Conservation (phyloP, 1,140 invertebrate species). For the Luehdorfia chinensis region DNA sequence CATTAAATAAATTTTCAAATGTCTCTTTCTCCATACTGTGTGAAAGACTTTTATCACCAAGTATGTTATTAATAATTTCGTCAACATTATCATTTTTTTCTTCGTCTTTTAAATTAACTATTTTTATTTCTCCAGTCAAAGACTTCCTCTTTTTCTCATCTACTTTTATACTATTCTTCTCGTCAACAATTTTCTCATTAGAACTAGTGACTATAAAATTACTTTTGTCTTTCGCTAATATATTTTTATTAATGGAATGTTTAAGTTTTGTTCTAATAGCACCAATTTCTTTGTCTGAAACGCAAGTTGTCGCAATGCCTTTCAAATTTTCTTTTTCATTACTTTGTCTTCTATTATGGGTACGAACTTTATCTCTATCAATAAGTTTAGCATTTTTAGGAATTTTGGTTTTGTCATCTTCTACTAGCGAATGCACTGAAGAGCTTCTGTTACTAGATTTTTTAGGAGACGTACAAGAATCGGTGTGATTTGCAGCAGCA, state of each 20-base stretch:
- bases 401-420: conserved; percentile 55
- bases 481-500: conserved; percentile 72
- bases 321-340: conserved; percentile 67
- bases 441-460: conserved; percentile 64
- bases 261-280: conserved; percentile 73
- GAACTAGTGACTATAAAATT: conserved; percentile 63
- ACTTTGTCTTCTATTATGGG: conserved; percentile 48
- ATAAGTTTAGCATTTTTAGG: conserved; percentile 57
- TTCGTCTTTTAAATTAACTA: conserved; percentile 42
- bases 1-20: conserved; percentile 60
- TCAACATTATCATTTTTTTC: conserved; percentile 46
- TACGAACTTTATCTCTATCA: conserved; percentile 63
- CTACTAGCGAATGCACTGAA: conserved; percentile 57
- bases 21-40: conserved; percentile 53
- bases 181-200: conserved; percentile 56
- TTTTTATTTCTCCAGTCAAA: conserved; percentile 43
- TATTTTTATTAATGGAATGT: conserved; percentile 72
- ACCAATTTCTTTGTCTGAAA: conserved; percentile 63
- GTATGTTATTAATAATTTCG: conserved; percentile 59
- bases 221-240: conserved; percentile 72
- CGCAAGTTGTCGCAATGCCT: conserved; percentile 39
- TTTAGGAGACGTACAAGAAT: conserved; percentile 44
- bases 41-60: conserved; percentile 43
- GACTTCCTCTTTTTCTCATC: conserved; percentile 44
- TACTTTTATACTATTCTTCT: conserved; percentile 44